phyloP scores from a whole-genome alignment of 2,113 vertebrate species.

The Lophius piscatorius region DNA sequence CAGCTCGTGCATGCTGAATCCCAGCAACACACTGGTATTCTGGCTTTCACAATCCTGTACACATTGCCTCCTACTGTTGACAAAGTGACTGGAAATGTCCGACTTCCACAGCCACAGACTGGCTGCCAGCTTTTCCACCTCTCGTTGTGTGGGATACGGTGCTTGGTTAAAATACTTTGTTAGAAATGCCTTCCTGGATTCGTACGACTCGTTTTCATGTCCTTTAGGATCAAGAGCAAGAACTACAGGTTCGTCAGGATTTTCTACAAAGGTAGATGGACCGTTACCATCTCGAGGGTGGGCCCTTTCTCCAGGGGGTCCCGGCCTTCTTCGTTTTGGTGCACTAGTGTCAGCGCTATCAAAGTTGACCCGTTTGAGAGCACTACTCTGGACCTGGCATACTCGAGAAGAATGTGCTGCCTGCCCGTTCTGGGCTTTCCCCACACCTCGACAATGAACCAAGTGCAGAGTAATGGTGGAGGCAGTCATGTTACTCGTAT shows the following conservation, averaged over 20 bases:
- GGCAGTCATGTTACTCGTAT: conserved; percentile 98
- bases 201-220: conserved; percentile 92
- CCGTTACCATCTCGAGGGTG: conserved; percentile 62
- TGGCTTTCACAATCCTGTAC: conserved; percentile 88
- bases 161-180: conserved; percentile 92
- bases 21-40: conserved; percentile 86
- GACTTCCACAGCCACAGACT: conserved; percentile 97
- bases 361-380: conserved; percentile 85
- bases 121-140: conserved; percentile 93
- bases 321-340: conserved; percentile 87
- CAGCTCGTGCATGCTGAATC: conserved; percentile 94
- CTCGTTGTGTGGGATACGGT: conserved; percentile 89
- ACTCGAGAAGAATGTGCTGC: conserved; percentile 85
- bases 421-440: conserved; percentile 95
- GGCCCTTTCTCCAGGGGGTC: conserved; percentile 78
- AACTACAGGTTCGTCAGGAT: conserved; percentile 90
- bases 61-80: conserved; percentile 91
- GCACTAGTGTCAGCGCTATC: conserved; percentile 84
- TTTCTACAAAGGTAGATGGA: conserved; percentile 84
- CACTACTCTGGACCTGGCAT: conserved; percentile 80
- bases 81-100: conserved; percentile 93
- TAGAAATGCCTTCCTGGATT: conserved; percentile 93
- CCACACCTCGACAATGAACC: conserved; percentile 96
- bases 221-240: conserved; percentile 94
- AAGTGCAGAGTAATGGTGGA: conserved; percentile 97